Evolutionary conservation across 2,113 vertebrate species (phyloP).

Genomic region (Ammodramus savannarum): DNA sequence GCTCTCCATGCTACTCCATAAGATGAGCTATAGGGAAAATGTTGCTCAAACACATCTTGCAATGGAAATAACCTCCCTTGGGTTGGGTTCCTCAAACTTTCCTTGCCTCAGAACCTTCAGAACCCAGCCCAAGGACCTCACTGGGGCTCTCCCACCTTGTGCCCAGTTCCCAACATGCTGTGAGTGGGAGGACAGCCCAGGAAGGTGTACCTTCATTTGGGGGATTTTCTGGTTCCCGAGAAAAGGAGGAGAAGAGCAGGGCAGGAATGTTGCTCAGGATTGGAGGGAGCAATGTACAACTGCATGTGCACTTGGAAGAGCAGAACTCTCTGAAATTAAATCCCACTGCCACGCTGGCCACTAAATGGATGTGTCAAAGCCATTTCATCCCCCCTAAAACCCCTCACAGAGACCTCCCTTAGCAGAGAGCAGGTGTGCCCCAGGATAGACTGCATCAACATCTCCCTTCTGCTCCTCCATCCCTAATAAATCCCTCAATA

Average conservation of each 20-base stretch:
- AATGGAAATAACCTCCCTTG: not conserved
- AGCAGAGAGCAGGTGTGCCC: not conserved
- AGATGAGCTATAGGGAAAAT: not conserved
- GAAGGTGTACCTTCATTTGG: not conserved
- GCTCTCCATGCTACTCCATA: not conserved
- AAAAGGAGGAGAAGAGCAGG: not conserved
- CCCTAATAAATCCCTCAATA: not conserved
- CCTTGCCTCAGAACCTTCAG: not conserved
- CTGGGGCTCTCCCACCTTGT: not conserved
- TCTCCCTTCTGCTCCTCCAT: not conserved
- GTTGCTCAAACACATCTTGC: not conserved
- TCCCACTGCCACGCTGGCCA: not conserved
- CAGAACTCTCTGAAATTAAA: not conserved
- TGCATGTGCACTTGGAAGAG: fast-evolving
- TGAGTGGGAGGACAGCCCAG: not conserved
- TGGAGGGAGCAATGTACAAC: not conserved
- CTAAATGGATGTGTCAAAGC: not conserved
- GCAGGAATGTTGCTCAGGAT: not conserved
- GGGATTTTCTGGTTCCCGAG: not conserved
- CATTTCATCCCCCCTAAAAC: not conserved
- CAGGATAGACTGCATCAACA: fast-evolving
- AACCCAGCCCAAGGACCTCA: not conserved
- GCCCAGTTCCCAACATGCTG: not conserved
- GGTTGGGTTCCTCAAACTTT: not conserved
- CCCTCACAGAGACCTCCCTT: not conserved